These are phyloP conservation scores for Drosophila recens DNA, from an alignment of 2,888 invertebrate genomes.

Conservation along the genomic window DNA sequence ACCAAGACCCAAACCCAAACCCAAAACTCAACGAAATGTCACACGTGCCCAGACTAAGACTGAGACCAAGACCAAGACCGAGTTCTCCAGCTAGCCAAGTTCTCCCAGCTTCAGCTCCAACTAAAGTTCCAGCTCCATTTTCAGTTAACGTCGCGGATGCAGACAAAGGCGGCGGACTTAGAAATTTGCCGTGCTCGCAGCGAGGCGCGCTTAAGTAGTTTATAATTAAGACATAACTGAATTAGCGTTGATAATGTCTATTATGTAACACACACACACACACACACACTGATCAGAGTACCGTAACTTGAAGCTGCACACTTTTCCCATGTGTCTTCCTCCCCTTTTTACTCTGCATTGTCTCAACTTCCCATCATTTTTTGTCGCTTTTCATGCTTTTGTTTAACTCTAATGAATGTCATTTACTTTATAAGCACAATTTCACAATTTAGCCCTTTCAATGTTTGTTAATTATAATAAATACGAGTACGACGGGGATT, in stretches of 20 bases:
- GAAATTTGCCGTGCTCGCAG: slow-evolving; percentile 69
- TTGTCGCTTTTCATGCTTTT: slow-evolving; percentile 15
- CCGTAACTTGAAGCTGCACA: slow-evolving; percentile 39
- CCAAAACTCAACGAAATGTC: slow-evolving; percentile 52
- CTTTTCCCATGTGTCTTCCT: slow-evolving; percentile 50
- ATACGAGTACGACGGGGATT: slow-evolving; percentile 35
- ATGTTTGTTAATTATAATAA: slow-evolving; percentile 80
- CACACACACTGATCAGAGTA: slow-evolving; percentile 8
- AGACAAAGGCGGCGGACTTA: slow-evolving; percentile 42
- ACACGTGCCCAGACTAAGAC: slow-evolving; percentile 70
- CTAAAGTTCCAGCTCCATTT: slow-evolving; percentile 19
- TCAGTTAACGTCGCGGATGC: slow-evolving; percentile 12
- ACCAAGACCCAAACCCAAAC: not conserved
- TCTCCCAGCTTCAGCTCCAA: slow-evolving; percentile 8
- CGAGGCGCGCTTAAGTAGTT: slow-evolving; percentile 77
- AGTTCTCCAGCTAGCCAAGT: not conserved
- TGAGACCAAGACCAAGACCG: slow-evolving; percentile 32
- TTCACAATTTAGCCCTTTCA: slow-evolving; percentile 80
- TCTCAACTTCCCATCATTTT: not conserved
- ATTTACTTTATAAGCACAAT: slow-evolving; percentile 78
- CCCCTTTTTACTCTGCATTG: not conserved
- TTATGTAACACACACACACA: slow-evolving; percentile 53
- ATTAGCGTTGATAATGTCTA: slow-evolving; percentile 83
- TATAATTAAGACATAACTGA: slow-evolving; percentile 84
- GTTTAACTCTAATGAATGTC: slow-evolving; percentile 60